Conservation (phyloP, 2,797 vertebrate species). For the Eupleurogrammus muticus region DNA sequence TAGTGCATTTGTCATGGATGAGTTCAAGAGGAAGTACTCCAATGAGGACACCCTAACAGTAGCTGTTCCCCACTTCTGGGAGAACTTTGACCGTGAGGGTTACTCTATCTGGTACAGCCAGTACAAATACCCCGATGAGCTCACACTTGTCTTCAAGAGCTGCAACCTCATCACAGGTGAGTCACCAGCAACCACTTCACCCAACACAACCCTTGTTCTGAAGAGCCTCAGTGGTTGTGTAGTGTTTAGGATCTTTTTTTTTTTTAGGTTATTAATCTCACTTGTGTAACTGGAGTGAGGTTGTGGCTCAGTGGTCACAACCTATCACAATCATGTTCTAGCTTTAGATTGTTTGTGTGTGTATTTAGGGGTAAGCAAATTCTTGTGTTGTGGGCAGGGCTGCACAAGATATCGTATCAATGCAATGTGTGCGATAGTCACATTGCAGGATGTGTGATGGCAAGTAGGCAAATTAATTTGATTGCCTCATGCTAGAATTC, state of each 20-base stretch:
- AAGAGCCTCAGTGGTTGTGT: not conserved
- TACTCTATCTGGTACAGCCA: conserved; percentile 92
- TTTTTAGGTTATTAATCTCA: not conserved
- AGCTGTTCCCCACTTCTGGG: conserved; percentile 93
- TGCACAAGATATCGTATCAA: too few relatives aligned
- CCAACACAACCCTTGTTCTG: not conserved
- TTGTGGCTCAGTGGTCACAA: not conserved
- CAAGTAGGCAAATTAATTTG: too few relatives aligned
- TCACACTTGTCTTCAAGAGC: conserved; percentile 92
- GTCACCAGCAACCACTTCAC: not conserved
- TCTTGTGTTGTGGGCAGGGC: not conserved
- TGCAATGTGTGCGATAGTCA: too few relatives aligned
- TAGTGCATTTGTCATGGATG: conserved; percentile 91
- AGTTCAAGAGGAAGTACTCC: conserved; percentile 97
- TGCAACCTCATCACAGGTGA: conserved; percentile 96
- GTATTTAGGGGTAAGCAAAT: not conserved
- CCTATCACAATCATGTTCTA: not conserved
- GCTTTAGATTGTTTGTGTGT: not conserved
- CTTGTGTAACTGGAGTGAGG: not conserved
- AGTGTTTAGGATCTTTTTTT: not conserved
- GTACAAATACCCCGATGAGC: conserved; percentile 91
- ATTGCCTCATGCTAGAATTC: too few relatives aligned
- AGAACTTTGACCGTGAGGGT: conserved; percentile 91
- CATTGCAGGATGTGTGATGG: too few relatives aligned
- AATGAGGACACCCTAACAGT: conserved; percentile 92